Conservation (phyloP, 1,140 invertebrate species). For the Drosophila pandora region DNA sequence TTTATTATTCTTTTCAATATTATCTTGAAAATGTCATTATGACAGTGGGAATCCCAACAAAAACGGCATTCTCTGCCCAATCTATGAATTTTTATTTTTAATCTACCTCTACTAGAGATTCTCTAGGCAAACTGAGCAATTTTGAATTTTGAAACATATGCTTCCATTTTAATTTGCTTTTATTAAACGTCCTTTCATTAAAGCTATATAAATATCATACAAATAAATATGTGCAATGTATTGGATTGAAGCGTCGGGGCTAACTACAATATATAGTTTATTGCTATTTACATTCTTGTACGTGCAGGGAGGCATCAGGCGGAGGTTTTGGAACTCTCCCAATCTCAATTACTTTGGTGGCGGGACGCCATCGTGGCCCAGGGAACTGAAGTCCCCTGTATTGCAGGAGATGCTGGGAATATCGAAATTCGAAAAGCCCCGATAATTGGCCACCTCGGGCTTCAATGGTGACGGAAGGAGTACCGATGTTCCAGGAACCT, state of each 20-base stretch:
- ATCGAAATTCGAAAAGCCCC: slow-evolving; percentile 88
- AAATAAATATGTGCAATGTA: slow-evolving; percentile 62
- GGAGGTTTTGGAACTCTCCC: too few species aligned
- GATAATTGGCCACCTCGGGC: slow-evolving; percentile 86
- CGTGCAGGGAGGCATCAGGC: slow-evolving; percentile 2
- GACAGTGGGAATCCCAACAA: too few species aligned
- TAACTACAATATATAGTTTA: slow-evolving; percentile 38
- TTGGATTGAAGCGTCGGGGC: slow-evolving; percentile 23
- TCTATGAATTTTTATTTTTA: too few species aligned
- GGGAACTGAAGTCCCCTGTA: slow-evolving; percentile 86
- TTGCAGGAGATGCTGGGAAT: slow-evolving; percentile 90
- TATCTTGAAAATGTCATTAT: too few species aligned
- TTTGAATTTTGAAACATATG: not conserved
- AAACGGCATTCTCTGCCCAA: too few species aligned
- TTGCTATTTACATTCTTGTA: slow-evolving; percentile 55
- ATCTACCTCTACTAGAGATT: not conserved
- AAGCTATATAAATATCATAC: slow-evolving; percentile 36
- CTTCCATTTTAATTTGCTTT: slow-evolving; percentile 27
- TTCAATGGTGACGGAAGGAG: slow-evolving; percentile 87
- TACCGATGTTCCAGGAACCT: slow-evolving; percentile 84
- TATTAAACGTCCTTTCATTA: slow-evolving; percentile 43
- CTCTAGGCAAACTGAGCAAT: not conserved
- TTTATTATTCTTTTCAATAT: too few species aligned
- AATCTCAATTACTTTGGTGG: slow-evolving; percentile 16
- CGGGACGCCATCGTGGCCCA: slow-evolving; percentile 39